Base-by-base conservation (phyloP, 2,797 vertebrate species). In the Amniataba percoides region DNA sequence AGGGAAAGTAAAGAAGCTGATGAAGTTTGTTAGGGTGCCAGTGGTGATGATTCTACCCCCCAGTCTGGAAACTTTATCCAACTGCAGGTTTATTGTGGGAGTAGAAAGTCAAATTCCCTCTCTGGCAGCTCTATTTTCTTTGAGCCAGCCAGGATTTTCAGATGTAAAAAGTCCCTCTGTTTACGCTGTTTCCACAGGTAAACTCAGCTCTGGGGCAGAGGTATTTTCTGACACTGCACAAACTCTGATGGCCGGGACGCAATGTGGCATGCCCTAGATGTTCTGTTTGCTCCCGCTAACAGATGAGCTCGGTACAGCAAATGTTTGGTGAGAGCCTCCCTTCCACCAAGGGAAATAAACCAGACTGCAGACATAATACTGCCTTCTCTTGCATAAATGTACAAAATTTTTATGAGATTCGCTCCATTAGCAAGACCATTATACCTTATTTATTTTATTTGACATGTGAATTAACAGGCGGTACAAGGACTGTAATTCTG, bases 141-240 rank as follows among this genome's bases (percentile, higher is more conserved):
- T 77, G 45, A 71, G 70, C 0, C 1, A 16, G 51, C 39, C 55
- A 64, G 69, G 34, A 65, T 10, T 81, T 73, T 25, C 11, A 58
- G 51, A 43, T 69, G 71, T 36, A 51, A 64, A 79, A 87, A 57
- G 72, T 78, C 52, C 48, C 61, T 68, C 78, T 83, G 72, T 86
- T 78, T 71, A 27, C 11, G 56, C 70, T 81, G 71, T 85, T 84
- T 91, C 82, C 80, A 79, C 83, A 87, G 85, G 86, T 89, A 86
- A 84, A 86, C 79, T 75, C 68, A 36, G 75, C 64, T 80, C 48
- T 56, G 62, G 45, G 73, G 57, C 42, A 55, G 64, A 85, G 57
- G 76, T 80, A 77, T 81, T 84, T 88, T 79, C 48, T 86, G 74
- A 84, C 60, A 78, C 56, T 74, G 67, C 68, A 78, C 71, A 85